Conservation (phyloP, 1,140 invertebrate genomes). For the Macrobrachium nipponense region DNA sequence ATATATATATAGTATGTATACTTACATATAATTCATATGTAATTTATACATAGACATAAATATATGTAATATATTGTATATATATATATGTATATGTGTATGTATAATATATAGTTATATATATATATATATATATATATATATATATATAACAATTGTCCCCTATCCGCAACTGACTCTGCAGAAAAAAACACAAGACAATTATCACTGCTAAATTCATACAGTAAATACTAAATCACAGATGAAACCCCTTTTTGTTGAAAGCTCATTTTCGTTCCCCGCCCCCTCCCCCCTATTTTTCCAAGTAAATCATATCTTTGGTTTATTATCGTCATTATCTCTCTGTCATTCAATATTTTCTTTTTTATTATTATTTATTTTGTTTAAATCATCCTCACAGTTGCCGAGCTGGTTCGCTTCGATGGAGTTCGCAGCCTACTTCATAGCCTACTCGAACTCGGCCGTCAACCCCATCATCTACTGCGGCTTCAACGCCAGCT, state of each 20-base stretch:
- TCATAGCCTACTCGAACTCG: conserved; percentile 71
- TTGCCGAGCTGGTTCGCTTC: conserved; percentile 69
- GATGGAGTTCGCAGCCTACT: conserved; percentile 70
- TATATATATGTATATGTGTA: conserved; percentile 4
- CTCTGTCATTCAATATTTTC: no score
- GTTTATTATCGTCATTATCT: not conserved
- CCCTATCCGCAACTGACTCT: no score
- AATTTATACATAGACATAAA: not conserved
- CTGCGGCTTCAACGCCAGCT: conserved; percentile 69
- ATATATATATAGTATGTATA: not conserved
- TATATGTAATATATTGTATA: not conserved
- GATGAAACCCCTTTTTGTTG: not conserved
- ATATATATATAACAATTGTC: not conserved
- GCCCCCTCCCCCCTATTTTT: not conserved
- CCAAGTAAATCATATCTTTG: not conserved
- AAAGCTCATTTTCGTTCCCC: not conserved
- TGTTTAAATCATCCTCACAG: not conserved
- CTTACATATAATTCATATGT: no score
- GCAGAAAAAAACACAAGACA: no score
- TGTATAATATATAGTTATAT: conserved; percentile 14
- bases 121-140: conserved; percentile 18
- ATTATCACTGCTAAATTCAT: not conserved
- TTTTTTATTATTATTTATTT: no score
- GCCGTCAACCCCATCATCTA: conserved; percentile 72
- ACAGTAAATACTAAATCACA: not conserved